Evolutionary conservation across 2,888 invertebrate genomes (phyloP), one percentile per base, ranked within the genome.

Genomic region (Caradrina clavipalpis): DNA sequence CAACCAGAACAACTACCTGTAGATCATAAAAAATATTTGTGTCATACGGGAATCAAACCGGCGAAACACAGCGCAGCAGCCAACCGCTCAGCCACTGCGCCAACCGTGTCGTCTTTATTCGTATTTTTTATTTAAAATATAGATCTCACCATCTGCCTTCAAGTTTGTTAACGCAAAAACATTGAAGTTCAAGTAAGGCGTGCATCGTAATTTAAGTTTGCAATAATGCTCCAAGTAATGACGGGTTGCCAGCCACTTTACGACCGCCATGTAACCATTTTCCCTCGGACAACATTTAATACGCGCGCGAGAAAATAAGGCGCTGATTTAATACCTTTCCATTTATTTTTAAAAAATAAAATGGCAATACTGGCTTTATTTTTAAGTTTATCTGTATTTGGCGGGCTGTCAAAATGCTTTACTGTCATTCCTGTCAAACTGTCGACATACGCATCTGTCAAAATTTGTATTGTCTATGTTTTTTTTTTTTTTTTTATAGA

Each of bases 151-250:
- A 47, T 61, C 53, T 57, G 56, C 70, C 1, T 66, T 63, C 42
- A 65, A 59, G 81, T 76, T 71, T 54, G 67, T 69, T 67, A 68
- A 56, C 35, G 63, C 50, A 69, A 80, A 75, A 79, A 73, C 84
- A 73, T 81, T 53, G 59, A 81, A 78, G 79, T 74, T 60, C 76
- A 70, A 60, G 68, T 67, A 73, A 76, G 66, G 67, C 72, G 70
- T 65, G 65, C 54, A 67, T 81, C 70, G 80, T 80, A 81, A 81
- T 73, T 75, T 75, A 71, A 76, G 68, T 73, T 79, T 47, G 80
- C 82, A 84, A 79, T 82, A 82, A 79, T 73, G 79, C 69, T 72
- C 72, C 81, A 71, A 67, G 84, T 79, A 81, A 82, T 79, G 74
- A 77, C 56, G 62, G 75, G 82, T 72, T 79, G 79, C 79, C 76